A percentile compares a stretch with the other conserved stretches of the same genome.
These are phyloP conservation scores for Entelurus aequoreus DNA, from an alignment of 2,113 vertebrate genomes.

Conservation along the genomic window DNA sequence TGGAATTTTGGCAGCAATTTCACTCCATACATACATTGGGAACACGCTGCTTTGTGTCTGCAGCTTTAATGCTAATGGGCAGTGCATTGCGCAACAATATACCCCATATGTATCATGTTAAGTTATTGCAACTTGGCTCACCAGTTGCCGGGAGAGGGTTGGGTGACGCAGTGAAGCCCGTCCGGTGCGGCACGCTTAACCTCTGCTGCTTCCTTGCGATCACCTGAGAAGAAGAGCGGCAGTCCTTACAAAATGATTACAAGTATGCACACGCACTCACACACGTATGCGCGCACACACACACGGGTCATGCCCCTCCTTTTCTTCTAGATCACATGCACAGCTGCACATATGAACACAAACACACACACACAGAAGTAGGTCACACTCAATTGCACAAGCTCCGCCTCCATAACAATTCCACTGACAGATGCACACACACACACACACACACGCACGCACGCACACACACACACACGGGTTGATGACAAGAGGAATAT, in stretches of 20 bases:
- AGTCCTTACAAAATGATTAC: conserved; percentile 42
- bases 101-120: background rate
- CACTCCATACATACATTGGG: no score
- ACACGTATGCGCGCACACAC: conserved; percentile 5
- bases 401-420: conserved; percentile 43
- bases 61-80: no score
- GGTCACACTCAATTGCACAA: conserved; percentile 47
- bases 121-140: conserved; percentile 38
- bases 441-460: background rate
- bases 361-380: conserved; percentile 38
- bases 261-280: conserved; percentile 18
- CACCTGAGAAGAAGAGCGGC: conserved; percentile 61
- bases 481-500: conserved; percentile 23
- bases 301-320: conserved; percentile 29
- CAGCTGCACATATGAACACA: conserved; percentile 17
- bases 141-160: conserved; percentile 53
- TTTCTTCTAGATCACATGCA: conserved; percentile 37
- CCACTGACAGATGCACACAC: conserved; percentile 24
- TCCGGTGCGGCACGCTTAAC: conserved; percentile 51
- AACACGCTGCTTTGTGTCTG: no score
- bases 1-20: no score
- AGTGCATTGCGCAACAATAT: no score
- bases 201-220: conserved; percentile 61
- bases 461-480: conserved; percentile 18
- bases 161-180: conserved; percentile 47